Percentiles rank a stretch among this genome's conserved stretches.
Conservation (phyloP, 2,113 vertebrate genomes). For the Platichthys flesus region DNA sequence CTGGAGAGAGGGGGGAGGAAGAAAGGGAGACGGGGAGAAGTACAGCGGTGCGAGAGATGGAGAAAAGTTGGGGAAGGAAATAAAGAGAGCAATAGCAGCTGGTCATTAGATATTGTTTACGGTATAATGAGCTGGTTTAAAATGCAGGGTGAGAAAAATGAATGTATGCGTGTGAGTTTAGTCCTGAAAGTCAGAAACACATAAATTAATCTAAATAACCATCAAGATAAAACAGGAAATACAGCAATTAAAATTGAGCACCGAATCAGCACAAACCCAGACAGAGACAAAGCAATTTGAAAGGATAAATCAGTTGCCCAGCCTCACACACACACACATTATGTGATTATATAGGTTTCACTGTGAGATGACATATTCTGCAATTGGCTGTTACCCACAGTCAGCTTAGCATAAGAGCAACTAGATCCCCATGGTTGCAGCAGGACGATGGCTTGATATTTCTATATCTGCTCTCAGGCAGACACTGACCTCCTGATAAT, state of each 20-base stretch:
- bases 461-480: too few species aligned
- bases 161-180: slow-evolving; percentile 6
- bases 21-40: neutral
- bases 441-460: too few species aligned
- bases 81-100: slow-evolving; percentile 17
- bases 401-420: too few species aligned
- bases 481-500: too few species aligned
- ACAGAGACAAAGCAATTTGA: neutral
- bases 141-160: slow-evolving; percentile 8
- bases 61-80: slow-evolving; percentile 11
- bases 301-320: too few species aligned
- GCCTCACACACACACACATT: too few species aligned
- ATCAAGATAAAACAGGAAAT: neutral
- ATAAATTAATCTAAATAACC: neutral
- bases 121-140: slow-evolving; percentile 36
- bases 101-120: slow-evolving; percentile 29
- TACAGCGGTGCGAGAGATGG: neutral
- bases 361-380: too few species aligned
- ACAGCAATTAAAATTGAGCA: neutral
- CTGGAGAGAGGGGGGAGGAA: slow-evolving; percentile 9
- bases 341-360: too few species aligned
- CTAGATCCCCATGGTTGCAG: too few species aligned
- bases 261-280: neutral
- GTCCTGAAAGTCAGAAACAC: neutral
- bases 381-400: too few species aligned